Conservation (phyloP, 1,140 invertebrate genomes). For the Bacillus rossius region DNA sequence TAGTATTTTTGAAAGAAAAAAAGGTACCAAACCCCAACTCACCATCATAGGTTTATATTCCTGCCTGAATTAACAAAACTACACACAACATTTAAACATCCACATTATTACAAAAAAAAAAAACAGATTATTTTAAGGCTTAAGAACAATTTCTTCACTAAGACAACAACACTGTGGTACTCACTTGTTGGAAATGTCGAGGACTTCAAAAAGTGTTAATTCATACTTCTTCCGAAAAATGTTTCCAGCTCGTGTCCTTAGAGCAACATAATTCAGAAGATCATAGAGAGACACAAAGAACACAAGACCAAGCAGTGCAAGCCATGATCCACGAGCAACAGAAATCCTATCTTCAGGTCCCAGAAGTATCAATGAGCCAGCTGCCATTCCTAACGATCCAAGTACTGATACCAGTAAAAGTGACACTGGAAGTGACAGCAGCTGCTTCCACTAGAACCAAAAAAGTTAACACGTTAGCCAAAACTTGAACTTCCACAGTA, state of each 20-base stretch:
- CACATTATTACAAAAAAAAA: too few species aligned
- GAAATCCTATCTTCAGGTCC: slow-evolving; percentile 47
- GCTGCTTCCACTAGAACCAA: background rate
- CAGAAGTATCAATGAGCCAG: slow-evolving; percentile 37
- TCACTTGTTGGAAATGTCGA: slow-evolving; percentile 67
- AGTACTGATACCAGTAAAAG: slow-evolving; percentile 34
- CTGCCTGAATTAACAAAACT: background rate
- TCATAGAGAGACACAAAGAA: slow-evolving; percentile 58
- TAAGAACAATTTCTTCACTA: background rate
- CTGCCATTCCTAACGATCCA: slow-evolving; percentile 36
- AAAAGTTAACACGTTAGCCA: too few species aligned
- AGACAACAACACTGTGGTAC: slow-evolving; percentile 25
- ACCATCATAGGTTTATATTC: too few species aligned
- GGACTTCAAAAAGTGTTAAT: slow-evolving; percentile 52
- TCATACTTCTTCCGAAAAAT: slow-evolving; percentile 52
- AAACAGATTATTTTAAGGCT: too few species aligned
- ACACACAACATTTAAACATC: background rate
- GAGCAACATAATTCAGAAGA: slow-evolving; percentile 50
- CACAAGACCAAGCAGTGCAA: slow-evolving; percentile 52
- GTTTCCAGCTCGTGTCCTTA: slow-evolving; percentile 49
- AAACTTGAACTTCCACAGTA: too few species aligned
- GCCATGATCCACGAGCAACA: slow-evolving; percentile 46
- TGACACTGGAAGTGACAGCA: slow-evolving; percentile 15
- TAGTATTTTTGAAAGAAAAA: too few species aligned
- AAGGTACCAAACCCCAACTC: too few species aligned